Evolutionary conservation across 2,888 invertebrate species (phyloP), one percentile per base, ranked within the genome.

Genomic region (Agonopterix alstromeriana): DNA sequence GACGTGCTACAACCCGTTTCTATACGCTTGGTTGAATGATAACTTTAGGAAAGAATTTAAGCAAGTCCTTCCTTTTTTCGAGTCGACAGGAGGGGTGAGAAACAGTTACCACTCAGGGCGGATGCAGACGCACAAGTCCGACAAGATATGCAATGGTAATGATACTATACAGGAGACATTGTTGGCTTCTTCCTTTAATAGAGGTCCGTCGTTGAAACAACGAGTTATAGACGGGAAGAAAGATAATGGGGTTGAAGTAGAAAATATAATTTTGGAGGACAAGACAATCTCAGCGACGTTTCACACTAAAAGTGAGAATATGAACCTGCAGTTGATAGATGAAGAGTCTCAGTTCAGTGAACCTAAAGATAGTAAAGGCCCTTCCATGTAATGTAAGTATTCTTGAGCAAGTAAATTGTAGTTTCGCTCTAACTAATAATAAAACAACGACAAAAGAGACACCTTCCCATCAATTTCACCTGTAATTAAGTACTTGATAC

Each of bases 1-100:
- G 42, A 97, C 97, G 0, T 97, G 98, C 76, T 98, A 98, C 89
- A 99, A 98, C 76, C 98, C 98, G 0, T 97, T 99, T 72, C 90
- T 98, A 7, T 99, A 98, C 76, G 98, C 98, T 11, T 98, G 98
- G 98, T 91, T 98, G 73, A 99, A 99, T 78, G 98, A 98, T 63
- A 96, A 95, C 79, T 98, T 98, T 73, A 93, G 97, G 52, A 97
- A 97, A 75, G 97, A 98, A 77, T 98, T 98, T 74, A 96, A 94
- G 67, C 93, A 94, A 76, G 94, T 95, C 0, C 73, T 93, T 53
- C 93, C 93, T 55, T 92, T 93, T 66, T 91, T 91, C 63, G 90
- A 91, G 58, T 86, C 91, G 0, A 76, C 77, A 8, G 76, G 80
- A 48, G 78, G 86, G 51, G 91, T 92, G 72, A 76, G 90, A 43